Base-by-base conservation (phyloP, 2,797 vertebrate genomes). In the Sylvilagus floridanus region DNA sequence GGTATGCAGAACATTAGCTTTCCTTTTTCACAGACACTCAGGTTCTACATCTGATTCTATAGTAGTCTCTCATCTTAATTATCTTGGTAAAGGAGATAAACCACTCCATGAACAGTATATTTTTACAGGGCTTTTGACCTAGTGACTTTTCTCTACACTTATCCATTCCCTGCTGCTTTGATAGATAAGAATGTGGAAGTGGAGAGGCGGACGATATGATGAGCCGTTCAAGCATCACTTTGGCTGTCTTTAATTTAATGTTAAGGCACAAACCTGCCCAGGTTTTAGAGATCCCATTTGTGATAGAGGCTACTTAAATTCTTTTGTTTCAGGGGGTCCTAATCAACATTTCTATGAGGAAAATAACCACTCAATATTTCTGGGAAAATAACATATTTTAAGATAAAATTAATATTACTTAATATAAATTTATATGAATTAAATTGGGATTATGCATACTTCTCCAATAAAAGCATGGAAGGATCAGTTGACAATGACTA, bases 311-410 rank as follows among this genome's bases (percentile, higher is more conserved):
- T 91, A 63, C 17, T 75, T 71, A 68, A 82, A 24, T 42, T 88
- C 1, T 69, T 62, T 87, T 28, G 12, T 83, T 62, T 83, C 26
- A 71, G 9, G 28, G 22, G 22, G 13, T 17, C 30, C 35, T 69
- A 82, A 26, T 30, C 21, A 96, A 91, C 9, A 73, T 60, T 37
- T 84, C 37, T 73, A n/a, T 24, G 32, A 92, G 52, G 21, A 90
- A 69, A 87, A 22, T 21, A 26, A 92, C 17, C 54, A 52, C 9
- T 75, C 5, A 89, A 66, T 52, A 65, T 47, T 47, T 47, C 42
- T 47, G 42, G 42, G 42, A 47, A 47, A 47, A 47, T 47, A 90
- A 54, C 84, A 54, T 83, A 90, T 85, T 78, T 93, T 52, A 85
- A 82, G 19, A 72, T 30, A 69, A 92, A 63, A 21, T 4, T 54